Conservation (phyloP, 2,113 vertebrate genomes). For the Eclectus roratus region DNA sequence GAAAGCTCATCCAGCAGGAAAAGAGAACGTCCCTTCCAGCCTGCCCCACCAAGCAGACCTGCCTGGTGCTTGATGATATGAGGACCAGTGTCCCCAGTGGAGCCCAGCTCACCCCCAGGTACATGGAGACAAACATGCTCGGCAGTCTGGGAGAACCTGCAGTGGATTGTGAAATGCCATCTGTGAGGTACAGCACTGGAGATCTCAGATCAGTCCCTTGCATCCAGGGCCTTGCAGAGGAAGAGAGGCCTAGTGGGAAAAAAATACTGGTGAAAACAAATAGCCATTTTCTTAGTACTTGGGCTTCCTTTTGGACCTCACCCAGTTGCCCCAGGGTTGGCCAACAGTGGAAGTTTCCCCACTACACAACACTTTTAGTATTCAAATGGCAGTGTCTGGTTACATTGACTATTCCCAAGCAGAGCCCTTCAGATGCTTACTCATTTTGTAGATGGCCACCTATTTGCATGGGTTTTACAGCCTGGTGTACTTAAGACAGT, state of each 20-base stretch:
- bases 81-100: background rate
- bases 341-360: background rate
- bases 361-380: background rate
- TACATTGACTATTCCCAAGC: background rate
- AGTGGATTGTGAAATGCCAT: background rate
- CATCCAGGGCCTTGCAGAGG: background rate
- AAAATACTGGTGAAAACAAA: background rate
- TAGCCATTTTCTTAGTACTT: background rate
- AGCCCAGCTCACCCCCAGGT: background rate
- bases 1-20: background rate
- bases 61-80: accelerated
- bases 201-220: background rate
- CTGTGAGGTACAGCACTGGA: background rate
- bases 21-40: background rate
- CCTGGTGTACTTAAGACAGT: background rate
- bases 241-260: background rate
- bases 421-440: background rate
- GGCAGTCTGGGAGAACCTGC: background rate
- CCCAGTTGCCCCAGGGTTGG: background rate
- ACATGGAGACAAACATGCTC: background rate
- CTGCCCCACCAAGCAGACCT: background rate
- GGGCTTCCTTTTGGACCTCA: background rate
- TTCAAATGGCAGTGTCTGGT: background rate
- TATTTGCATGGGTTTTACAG: slow-evolving; percentile 9
- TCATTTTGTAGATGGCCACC: background rate